Conservation (phyloP, 2,797 vertebrate species). For the Pagetopsis macropterus region DNA sequence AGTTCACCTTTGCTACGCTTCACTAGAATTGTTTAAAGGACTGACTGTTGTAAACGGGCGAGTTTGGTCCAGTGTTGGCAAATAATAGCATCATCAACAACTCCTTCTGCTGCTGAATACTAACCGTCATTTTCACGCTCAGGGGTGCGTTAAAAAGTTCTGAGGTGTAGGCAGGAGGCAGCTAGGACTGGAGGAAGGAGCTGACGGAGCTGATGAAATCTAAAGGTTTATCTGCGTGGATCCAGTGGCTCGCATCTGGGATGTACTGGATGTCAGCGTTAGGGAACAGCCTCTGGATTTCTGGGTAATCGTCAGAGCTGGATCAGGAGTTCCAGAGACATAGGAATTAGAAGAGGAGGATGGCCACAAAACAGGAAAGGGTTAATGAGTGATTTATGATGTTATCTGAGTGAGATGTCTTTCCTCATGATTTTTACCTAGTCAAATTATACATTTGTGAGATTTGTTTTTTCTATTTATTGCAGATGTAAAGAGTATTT, state of each 20-base stretch:
- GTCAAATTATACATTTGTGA: neutral
- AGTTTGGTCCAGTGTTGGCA: constrained; percentile 73
- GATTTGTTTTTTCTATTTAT: neutral
- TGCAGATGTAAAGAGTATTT: neutral
- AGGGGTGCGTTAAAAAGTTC: constrained; percentile 40
- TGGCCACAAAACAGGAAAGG: neutral
- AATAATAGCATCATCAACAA: constrained; percentile 46
- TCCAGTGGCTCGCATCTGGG: constrained; percentile 91
- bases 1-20: constrained; percentile 24
- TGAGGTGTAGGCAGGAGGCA: constrained; percentile 20
- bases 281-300: constrained; percentile 93
- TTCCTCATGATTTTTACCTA: neutral
- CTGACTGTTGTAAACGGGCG: constrained; percentile 44
- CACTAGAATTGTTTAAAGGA: constrained; percentile 38
- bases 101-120: constrained; percentile 49
- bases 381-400: neutral
- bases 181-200: constrained; percentile 88
- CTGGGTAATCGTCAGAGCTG: constrained; percentile 91
- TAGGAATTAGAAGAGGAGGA: neutral
- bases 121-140: constrained; percentile 41
- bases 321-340: neutral
- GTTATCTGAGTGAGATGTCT: neutral
- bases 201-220: constrained; percentile 91
- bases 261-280: constrained; percentile 90
- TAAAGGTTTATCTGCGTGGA: constrained; percentile 93